Conservation (phyloP, 2,888 invertebrate genomes). For the Chalcis sispes region DNA sequence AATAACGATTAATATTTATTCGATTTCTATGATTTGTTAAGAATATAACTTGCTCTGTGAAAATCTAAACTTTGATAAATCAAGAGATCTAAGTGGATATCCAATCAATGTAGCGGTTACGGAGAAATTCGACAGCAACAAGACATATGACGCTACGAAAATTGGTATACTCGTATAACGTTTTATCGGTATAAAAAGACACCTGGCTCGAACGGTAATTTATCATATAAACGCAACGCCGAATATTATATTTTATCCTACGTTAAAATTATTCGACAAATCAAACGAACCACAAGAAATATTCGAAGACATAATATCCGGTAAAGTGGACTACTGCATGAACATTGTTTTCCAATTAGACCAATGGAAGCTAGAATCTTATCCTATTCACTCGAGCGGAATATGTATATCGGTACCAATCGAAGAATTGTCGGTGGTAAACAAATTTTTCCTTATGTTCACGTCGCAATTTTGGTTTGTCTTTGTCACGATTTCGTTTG, state of each 20-base stretch:
- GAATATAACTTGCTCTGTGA: no score
- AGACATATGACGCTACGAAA: not conserved
- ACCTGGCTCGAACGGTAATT: not conserved
- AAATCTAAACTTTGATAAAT: conserved; percentile 18
- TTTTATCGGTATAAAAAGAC: not conserved
- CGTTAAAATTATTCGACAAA: not conserved
- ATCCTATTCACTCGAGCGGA: not conserved
- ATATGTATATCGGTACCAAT: conserved; percentile 7
- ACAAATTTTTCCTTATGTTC: conserved; percentile 10
- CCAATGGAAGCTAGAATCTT: conserved; percentile 10
- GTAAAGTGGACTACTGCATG: not conserved
- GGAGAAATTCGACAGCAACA: no score
- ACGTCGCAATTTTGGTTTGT: conserved; percentile 1
- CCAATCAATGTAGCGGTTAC: not conserved
- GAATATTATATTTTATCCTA: not conserved
- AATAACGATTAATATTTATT: no score
- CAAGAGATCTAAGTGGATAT: not conserved
- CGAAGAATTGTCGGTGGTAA: not conserved
- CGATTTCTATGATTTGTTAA: no score
- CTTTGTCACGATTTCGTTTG: not conserved
- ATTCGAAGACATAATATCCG: not conserved
- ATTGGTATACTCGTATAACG: no score
- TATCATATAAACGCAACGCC: conserved; percentile 1
- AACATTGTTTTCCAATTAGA: not conserved
- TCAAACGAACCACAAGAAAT: not conserved